These are phyloP conservation scores for Sebastes paucispinis DNA, from an alignment of 2,797 vertebrate species.

Conservation along the genomic window DNA sequence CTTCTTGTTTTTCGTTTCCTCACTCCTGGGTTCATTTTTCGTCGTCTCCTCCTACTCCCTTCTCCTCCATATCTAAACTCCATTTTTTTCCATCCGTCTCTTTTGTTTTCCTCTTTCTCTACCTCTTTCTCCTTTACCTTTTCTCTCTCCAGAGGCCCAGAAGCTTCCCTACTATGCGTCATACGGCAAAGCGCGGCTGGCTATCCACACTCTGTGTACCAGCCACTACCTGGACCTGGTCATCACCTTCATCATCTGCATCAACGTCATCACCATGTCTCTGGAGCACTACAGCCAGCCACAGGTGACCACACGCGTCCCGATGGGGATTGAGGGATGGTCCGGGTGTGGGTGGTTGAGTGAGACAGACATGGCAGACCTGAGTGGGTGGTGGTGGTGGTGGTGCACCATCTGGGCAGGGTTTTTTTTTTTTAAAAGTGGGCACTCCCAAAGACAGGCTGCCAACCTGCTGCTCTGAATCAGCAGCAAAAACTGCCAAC, in stretches of 20 bases:
- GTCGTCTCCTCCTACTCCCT: neutral
- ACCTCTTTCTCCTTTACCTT: neutral
- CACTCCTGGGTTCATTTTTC: neutral
- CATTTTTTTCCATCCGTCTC: neutral
- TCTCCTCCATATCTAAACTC: neutral
- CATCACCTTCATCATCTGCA: conserved; percentile 97
- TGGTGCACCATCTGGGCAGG: conserved; percentile 28
- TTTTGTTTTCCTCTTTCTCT: neutral
- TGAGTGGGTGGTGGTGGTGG: neutral
- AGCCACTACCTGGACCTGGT: conserved; percentile 97
- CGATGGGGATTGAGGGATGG: neutral
- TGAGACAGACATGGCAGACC: neutral
- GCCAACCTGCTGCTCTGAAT: conserved; percentile 47
- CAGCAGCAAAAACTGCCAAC: conserved; percentile 41
- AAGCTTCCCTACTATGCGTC: conserved; percentile 94
- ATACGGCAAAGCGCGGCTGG: conserved; percentile 89
- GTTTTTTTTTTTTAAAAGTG: neutral
- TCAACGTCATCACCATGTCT: conserved; percentile 98
- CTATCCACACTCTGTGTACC: conserved; percentile 94
- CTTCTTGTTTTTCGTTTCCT: neutral
- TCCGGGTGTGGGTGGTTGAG: neutral
- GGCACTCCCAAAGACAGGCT: conserved; percentile 29
- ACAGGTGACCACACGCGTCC: conserved; percentile 74
- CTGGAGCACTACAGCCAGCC: conserved; percentile 97
- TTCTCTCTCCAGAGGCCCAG: conserved; percentile 87